phyloP scores from a whole-genome alignment of 2,797 vertebrate genomes.

The Oceanodroma leucorhoa region DNA sequence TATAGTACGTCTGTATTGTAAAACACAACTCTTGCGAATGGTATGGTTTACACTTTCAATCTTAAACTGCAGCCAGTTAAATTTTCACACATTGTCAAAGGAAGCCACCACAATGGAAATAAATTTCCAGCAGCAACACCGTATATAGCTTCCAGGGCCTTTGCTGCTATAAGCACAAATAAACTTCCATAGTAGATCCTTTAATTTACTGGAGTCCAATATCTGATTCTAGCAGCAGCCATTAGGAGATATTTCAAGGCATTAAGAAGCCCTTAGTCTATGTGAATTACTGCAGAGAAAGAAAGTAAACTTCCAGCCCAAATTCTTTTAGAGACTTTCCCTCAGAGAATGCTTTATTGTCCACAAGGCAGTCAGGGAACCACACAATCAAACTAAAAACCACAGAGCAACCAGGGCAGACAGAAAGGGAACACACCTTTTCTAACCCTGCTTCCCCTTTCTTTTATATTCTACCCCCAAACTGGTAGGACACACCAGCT shows the following conservation, averaged over 20 bases:
- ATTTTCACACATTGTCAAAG: slow-evolving; percentile 54
- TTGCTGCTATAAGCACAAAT: neutral
- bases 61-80: slow-evolving; percentile 22
- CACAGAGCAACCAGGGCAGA: neutral
- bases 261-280: neutral
- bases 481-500: neutral
- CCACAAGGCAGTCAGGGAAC: neutral
- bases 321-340: neutral
- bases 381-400: neutral
- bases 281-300: neutral
- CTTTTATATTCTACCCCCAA: neutral
- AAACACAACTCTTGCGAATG: neutral
- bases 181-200: neutral
- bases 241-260: slow-evolving; percentile 6
- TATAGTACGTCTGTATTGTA: neutral
- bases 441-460: neutral
- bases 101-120: slow-evolving; percentile 12
- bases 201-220: neutral
- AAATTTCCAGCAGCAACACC: neutral
- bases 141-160: neutral
- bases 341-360: neutral
- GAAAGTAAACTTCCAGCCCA: neutral
- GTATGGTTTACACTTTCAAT: neutral
- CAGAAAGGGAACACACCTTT: neutral
- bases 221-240: neutral